Evolutionary conservation across 2,888 invertebrate species (phyloP).

Genomic region (Ennomos erosarius): DNA sequence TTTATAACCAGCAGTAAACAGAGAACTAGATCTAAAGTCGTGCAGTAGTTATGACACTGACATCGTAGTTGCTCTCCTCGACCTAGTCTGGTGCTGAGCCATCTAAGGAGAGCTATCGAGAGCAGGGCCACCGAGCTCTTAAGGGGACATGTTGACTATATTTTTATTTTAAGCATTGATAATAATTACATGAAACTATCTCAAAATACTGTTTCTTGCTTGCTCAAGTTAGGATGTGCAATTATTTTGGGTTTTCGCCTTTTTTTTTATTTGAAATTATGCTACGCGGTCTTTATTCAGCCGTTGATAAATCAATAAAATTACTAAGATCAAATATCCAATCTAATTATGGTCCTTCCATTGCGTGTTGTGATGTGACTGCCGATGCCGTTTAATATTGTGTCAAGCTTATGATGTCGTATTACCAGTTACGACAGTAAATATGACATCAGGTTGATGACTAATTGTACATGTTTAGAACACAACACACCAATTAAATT

Average conservation of each 20-base stretch:
- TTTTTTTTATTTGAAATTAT: too few species aligned
- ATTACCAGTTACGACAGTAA: slow-evolving; percentile 27
- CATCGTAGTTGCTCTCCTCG: slow-evolving; percentile 82
- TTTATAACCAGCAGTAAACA: slow-evolving; percentile 55
- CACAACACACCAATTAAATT: slow-evolving; percentile 1
- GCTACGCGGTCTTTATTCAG: too few species aligned
- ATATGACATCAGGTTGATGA: slow-evolving; percentile 41
- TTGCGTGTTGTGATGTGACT: slow-evolving; percentile 1
- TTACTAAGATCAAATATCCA: not conserved
- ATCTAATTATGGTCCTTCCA: not conserved
- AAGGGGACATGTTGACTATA: slow-evolving; percentile 70
- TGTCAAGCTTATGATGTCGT: slow-evolving; percentile 14
- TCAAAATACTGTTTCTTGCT: too few species aligned
- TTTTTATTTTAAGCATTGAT: slow-evolving; percentile 51
- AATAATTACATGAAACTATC: too few species aligned
- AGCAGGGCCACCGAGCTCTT: slow-evolving; percentile 81
- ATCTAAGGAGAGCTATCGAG: slow-evolving; percentile 84
- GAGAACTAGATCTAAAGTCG: slow-evolving; percentile 46
- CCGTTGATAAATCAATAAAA: too few species aligned
- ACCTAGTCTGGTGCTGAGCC: slow-evolving; percentile 82
- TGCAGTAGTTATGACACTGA: slow-evolving; percentile 74
- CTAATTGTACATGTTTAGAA: slow-evolving; percentile 21
- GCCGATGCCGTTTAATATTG: slow-evolving; percentile 1
- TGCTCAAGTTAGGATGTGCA: too few species aligned
- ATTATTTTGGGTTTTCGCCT: too few species aligned